Evolutionary conservation across 2,113 vertebrate species (phyloP).

Genomic region (Labeo rohita): DNA sequence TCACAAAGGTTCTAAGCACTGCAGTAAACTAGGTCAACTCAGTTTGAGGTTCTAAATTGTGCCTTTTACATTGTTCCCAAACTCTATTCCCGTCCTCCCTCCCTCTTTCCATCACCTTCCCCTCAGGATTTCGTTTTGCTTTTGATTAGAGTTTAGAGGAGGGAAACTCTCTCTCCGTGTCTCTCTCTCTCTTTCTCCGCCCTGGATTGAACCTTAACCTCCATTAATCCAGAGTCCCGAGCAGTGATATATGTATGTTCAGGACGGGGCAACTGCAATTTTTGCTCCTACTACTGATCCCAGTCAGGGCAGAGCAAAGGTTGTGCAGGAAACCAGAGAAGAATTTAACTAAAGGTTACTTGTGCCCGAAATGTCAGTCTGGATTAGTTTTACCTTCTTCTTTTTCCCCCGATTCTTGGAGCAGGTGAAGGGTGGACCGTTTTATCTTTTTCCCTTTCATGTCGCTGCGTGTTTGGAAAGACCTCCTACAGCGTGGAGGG

Average conservation of each 20-base stretch:
- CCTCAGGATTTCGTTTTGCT: not conserved
- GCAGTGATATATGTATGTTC: conserved; percentile 25
- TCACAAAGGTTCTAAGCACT: conserved; percentile 37
- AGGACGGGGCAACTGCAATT: not conserved
- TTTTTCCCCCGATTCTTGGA: not conserved
- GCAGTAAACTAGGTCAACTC: conserved; percentile 49
- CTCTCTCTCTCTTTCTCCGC: not conserved
- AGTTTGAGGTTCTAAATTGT: conserved; percentile 28
- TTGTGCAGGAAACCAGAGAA: not conserved
- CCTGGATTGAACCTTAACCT: conserved; percentile 49
- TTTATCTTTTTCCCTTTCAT: conserved; percentile 23
- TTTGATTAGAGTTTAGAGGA: conserved; percentile 32
- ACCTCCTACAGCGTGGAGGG: conserved; percentile 33
- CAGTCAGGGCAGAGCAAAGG: not conserved
- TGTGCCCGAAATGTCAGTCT: conserved; percentile 28
- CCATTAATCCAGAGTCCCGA: conserved; percentile 30
- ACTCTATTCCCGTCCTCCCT: conserved; percentile 8
- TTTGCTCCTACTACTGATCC: not conserved
- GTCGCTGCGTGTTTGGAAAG: conserved; percentile 7
- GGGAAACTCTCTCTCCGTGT: not conserved
- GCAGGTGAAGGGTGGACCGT: not conserved
- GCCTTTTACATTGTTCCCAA: conserved; percentile 27
- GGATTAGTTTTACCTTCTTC: conserved; percentile 24
- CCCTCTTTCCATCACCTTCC: not conserved
- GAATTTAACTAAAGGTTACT: conserved; percentile 29